Conservation (phyloP, 2,888 invertebrate genomes). For the Laothoe populi region DNA sequence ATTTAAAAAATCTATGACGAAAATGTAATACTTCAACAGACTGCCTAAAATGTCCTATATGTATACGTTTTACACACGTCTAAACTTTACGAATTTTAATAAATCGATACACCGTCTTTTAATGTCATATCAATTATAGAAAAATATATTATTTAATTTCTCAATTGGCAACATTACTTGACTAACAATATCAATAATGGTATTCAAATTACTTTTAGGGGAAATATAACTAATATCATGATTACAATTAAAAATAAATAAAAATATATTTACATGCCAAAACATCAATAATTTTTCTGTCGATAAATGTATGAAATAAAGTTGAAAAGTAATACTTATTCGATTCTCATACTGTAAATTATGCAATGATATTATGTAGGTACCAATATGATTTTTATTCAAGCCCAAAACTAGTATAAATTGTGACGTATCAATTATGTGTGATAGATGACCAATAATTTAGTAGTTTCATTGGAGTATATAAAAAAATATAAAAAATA, state of each 20-base stretch:
- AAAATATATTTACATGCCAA: not conserved
- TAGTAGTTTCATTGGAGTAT: conserved; percentile 56
- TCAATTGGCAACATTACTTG: conserved; percentile 11
- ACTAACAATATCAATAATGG: not conserved
- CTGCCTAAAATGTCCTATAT: conserved; percentile 59
- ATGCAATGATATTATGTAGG: no score
- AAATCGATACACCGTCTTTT: conserved; percentile 16
- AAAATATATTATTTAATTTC: not conserved
- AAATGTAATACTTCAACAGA: conserved; percentile 59
- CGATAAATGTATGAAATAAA: no score
- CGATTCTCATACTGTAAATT: no score
- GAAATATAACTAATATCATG: no score
- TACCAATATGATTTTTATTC: conserved; percentile 28
- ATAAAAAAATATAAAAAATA: conserved; percentile 41
- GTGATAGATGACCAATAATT: conserved; percentile 77
- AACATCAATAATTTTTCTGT: no score
- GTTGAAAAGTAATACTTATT: no score
- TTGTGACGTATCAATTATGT: conserved; percentile 68
- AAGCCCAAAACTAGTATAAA: conserved; percentile 32
- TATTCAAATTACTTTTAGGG: not conserved
- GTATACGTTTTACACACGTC: conserved; percentile 61
- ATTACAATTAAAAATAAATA: no score
- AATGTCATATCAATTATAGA: not conserved
- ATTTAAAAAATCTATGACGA: conserved; percentile 40
- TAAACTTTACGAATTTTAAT: conserved; percentile 30